phyloP scores from a whole-genome alignment of 1,140 invertebrate genomes.

The Drosophila santomea region DNA sequence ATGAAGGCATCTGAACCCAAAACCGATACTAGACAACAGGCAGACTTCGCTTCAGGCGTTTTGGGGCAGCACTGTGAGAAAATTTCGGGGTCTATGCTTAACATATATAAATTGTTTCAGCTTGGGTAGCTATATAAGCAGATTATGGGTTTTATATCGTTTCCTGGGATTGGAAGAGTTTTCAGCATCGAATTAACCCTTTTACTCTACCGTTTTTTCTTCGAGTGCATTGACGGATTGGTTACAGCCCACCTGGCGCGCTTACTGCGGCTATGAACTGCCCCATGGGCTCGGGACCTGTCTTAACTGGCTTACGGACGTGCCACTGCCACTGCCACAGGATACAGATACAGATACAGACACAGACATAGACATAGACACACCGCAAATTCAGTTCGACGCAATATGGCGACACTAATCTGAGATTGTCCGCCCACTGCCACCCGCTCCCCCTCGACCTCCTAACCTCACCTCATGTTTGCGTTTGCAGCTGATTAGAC shows the following conservation, averaged over 20 bases:
- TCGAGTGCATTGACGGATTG: conserved; percentile 16
- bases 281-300: conserved; percentile 26
- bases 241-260: conserved; percentile 29
- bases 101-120: too few relatives aligned
- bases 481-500: conserved; percentile 53
- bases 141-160: neutral
- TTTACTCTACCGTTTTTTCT: neutral
- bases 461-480: neutral
- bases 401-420: conserved; percentile 60
- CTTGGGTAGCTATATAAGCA: too few relatives aligned
- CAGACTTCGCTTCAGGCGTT: conserved; percentile 24
- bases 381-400: conserved; percentile 24
- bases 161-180: neutral
- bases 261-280: conserved; percentile 1
- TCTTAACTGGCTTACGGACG: conserved; percentile 50
- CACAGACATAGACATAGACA: neutral
- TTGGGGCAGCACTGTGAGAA: conserved; percentile 28
- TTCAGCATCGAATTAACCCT: too few relatives aligned
- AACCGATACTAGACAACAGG: conserved; percentile 46
- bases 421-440: too few relatives aligned
- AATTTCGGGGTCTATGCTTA: neutral
- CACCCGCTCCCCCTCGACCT: too few relatives aligned
- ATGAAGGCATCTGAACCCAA: conserved; percentile 13
- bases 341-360: conserved; percentile 13
- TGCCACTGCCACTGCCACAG: conserved; percentile 8